Conservation (phyloP, 2,888 invertebrate genomes). For the Unio pictorum region DNA sequence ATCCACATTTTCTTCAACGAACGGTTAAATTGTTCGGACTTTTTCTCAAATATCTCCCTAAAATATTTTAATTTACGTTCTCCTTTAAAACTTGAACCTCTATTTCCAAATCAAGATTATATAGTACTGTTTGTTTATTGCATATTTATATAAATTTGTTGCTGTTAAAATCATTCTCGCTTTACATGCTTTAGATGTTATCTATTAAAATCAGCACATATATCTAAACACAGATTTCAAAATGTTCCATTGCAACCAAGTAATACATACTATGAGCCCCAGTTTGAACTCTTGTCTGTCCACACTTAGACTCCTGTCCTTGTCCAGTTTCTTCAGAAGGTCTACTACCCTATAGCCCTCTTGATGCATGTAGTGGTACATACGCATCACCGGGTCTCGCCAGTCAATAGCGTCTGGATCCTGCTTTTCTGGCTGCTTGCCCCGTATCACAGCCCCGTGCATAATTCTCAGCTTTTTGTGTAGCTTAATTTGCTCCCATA, state of each 20-base stretch:
- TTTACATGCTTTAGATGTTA: no score
- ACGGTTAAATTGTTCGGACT: no score
- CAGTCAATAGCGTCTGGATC: slow-evolving; percentile 41
- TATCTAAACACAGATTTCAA: not conserved
- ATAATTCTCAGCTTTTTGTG: slow-evolving; percentile 34
- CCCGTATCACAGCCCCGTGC: slow-evolving; percentile 45
- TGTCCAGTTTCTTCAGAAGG: slow-evolving; percentile 56
- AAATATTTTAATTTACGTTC: no score
- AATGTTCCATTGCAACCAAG: not conserved
- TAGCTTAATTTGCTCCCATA: slow-evolving; percentile 41
- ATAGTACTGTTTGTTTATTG: no score
- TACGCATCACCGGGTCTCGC: slow-evolving; percentile 47
- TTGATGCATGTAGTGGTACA: slow-evolving; percentile 57
- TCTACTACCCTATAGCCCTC: slow-evolving; percentile 58
- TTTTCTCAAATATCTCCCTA: no score
- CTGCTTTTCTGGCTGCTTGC: slow-evolving; percentile 20
- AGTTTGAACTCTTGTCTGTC: slow-evolving; percentile 53
- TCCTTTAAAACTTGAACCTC: no score
- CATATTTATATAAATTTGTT: no score
- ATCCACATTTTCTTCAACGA: no score
- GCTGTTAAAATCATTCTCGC: no score
- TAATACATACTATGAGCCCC: slow-evolving; percentile 48
- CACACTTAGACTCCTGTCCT: slow-evolving; percentile 53
- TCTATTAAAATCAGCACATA: not conserved
- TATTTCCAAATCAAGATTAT: no score